These are phyloP conservation scores for Meda fulgida DNA, from an alignment of 2,797 vertebrate genomes.

Conservation along the genomic window DNA sequence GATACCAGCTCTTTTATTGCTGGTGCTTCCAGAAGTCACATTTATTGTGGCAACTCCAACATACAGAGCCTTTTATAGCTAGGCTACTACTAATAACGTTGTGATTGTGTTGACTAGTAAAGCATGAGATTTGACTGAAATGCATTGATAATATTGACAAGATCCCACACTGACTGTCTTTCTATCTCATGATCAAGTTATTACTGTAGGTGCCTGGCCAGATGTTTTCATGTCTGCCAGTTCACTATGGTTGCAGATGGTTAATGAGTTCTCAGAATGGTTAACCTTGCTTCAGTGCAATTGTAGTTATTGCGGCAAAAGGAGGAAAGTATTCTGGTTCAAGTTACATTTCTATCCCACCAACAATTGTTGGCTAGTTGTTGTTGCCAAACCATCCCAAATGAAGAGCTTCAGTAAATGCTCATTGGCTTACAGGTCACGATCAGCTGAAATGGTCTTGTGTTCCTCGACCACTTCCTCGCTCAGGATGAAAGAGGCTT, in stretches of 20 bases:
- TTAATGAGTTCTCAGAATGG: background rate
- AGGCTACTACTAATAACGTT: conserved; percentile 23
- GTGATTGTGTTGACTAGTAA: conserved; percentile 26
- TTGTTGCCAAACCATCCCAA: conserved; percentile 24
- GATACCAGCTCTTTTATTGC: background rate
- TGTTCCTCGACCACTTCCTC: conserved; percentile 47
- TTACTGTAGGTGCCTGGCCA: conserved; percentile 13
- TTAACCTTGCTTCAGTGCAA: background rate
- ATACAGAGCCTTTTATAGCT: background rate
- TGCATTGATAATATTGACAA: conserved; percentile 35
- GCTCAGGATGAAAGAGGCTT: conserved; percentile 54
- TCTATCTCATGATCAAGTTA: conserved; percentile 36
- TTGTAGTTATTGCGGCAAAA: background rate
- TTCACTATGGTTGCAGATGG: background rate
- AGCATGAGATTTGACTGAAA: conserved; percentile 20
- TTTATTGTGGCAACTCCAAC: background rate
- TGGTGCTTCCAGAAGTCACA: background rate
- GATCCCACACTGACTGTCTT: conserved; percentile 8
- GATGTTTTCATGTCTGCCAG: conserved; percentile 36
- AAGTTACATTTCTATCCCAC: conserved; percentile 23
- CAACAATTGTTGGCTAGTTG: conserved; percentile 26
- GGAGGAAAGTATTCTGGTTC: conserved; percentile 9
- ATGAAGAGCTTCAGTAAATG: conserved; percentile 10
- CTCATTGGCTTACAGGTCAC: conserved; percentile 24
- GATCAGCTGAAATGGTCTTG: conserved; percentile 55